A percentile compares a stretch with the other conserved stretches of the same genome.
phyloP scores from a whole-genome alignment of 2,797 vertebrate genomes.

The Tadarida brasiliensis region DNA sequence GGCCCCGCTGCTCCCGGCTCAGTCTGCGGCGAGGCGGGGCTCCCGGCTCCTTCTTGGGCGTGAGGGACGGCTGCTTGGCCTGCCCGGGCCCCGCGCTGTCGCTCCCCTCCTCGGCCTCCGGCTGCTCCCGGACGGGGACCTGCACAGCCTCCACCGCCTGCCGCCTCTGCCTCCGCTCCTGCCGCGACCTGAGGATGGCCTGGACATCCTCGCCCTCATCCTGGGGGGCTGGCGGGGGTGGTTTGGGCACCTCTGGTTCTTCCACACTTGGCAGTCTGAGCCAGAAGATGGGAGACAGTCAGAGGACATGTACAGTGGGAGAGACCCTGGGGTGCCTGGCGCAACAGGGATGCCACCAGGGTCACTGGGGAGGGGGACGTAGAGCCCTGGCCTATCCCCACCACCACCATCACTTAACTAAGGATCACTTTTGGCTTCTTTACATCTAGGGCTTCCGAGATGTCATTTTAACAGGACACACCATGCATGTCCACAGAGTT shows the following conservation, averaged over 20 bases:
- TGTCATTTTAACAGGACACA: not conserved
- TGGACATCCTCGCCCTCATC: constrained; percentile 86
- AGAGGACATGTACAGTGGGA: not conserved
- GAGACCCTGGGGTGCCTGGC: not conserved
- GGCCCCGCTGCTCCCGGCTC: constrained; percentile 62
- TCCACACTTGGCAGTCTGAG: constrained; percentile 75
- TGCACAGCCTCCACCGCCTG: constrained; percentile 75
- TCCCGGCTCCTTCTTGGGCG: not conserved
- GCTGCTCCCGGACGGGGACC: constrained; percentile 70
- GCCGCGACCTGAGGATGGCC: constrained; percentile 87
- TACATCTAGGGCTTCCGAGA: not conserved
- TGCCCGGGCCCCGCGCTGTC: constrained; percentile 36
- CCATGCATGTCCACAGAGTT: not conserved
- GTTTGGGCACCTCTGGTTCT: constrained; percentile 54
- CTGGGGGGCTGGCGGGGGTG: rapidly evolving
- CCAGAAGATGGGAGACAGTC: not conserved
- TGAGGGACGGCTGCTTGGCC: not conserved
- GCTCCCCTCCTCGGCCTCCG: constrained; percentile 23
- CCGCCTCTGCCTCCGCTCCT: constrained; percentile 87
- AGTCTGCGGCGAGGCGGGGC: not conserved
- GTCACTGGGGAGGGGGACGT: too few species aligned
- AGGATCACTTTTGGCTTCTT: not conserved
- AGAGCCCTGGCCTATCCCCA: not conserved
- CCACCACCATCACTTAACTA: not conserved
- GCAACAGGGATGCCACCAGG: not conserved